These are phyloP conservation scores for Caerostris extrusa DNA, from an alignment of 1,140 invertebrate species.

Conservation along the genomic window DNA sequence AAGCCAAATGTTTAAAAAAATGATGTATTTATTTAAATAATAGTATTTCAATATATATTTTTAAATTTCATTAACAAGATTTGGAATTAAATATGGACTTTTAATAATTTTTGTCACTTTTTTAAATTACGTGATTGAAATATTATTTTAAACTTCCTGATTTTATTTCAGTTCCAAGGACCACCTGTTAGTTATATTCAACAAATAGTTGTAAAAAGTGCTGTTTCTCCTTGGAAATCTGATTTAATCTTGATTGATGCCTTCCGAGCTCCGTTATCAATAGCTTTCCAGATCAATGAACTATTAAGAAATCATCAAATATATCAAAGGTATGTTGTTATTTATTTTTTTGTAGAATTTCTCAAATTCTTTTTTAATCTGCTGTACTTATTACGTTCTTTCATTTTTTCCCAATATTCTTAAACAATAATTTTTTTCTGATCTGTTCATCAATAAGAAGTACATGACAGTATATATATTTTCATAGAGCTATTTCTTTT, in stretches of 20 bases:
- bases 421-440: neutral
- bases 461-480: no score
- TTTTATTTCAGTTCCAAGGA: slow-evolving; percentile 81
- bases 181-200: slow-evolving; percentile 89
- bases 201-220: slow-evolving; percentile 85
- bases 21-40: no score
- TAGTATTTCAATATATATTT: no score
- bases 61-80: no score
- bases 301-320: slow-evolving; percentile 70
- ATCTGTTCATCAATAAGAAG: no score
- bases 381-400: neutral
- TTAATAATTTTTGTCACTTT: no score
- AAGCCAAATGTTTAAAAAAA: no score
- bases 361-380: neutral
- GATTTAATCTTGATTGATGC: slow-evolving; percentile 92
- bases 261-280: slow-evolving; percentile 90
- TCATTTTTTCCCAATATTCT: neutral
- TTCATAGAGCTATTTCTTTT: no score
- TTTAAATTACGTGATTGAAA: no score
- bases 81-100: no score
- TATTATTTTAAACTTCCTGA: no score
- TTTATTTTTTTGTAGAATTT: neutral
- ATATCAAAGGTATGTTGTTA: slow-evolving; percentile 39
- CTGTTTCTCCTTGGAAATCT: slow-evolving; percentile 92
- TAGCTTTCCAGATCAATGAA: slow-evolving; percentile 66